Base-by-base conservation (phyloP, 2,888 invertebrate genomes). In the Nowickia ferox region DNA sequence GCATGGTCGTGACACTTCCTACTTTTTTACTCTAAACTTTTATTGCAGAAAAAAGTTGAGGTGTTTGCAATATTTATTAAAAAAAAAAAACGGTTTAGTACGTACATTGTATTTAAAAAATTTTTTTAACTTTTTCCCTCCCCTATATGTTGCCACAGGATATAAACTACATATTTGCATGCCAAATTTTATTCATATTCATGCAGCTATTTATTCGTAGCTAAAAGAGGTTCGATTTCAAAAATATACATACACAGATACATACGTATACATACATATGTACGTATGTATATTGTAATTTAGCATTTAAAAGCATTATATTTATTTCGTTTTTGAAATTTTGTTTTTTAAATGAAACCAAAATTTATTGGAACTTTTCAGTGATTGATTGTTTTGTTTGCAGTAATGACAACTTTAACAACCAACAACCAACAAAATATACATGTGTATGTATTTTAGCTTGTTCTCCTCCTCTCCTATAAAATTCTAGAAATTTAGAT, bases 301-400 rank as follows among this genome's bases (percentile, higher is more conserved):
- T 46, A 44, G 6, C 17, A 13, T 55, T 59, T 15, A 57, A 5
- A 75, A 69, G 9, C 10, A 55, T 38, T 42, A 9, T 42, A 13
- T 22, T 78, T 17, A 19, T 40, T 22, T 51, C 38, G 30, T 59
- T 59, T 38, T 69, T 46, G 44, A 44, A 81, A 69, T 75, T 65
- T 68, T 30, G n/a, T 57, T 57, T 38, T 4, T 13, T 19, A 46
- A 78, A 66, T 57, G 66, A 83, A 71, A 71, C 65, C 30, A 19
- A 72, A 78, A 78, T 71, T 71, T 79, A 84, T 84, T 75, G 63
- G 44, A 84, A 69, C 48, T 74, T 74, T 72, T 48, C 46, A 40
- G 75, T 84, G 75, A 84, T 84, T 75, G 69, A 84, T 79, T 75
- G 84, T 63, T 79, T 72, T 59, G 71, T 59, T 83, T 59, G 22